Base-by-base conservation (phyloP, 53 echinoderm and acorn worm species). In the Henricia sp. region DNA sequence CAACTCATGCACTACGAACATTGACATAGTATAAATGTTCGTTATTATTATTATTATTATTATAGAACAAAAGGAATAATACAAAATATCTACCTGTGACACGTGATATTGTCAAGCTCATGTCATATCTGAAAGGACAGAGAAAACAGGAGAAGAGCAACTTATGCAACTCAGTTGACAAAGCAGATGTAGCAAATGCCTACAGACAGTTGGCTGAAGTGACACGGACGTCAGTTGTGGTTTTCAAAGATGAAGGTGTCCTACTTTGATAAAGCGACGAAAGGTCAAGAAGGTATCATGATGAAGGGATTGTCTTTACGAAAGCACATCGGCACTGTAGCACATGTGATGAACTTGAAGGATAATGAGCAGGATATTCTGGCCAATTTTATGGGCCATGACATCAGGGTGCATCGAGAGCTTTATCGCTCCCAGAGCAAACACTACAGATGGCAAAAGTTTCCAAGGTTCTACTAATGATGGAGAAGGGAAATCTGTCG, bases 331-430 rank as follows among this genome's bases (percentile, higher is more conserved):
- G 87, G 78, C 50, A 69, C 58, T 16, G 74, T 91, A 1, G 85
- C 91, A 16, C 91, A 94, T 41, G 55, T 94, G 3, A 86, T 94
- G 77, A 91, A 89, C 67, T 87, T 94, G 37, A 67, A 72, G 14
- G 89, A 91, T 16, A 88, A 94, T 70, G 91, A 94, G 38, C 77
- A 91, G 21, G 89, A 94, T 32, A 83, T 94, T 12, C 66, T 94
- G 30, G 89, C 94, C n/a, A 89, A 52, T 6, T 94, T 83, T 60
- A 50, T 94, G 32, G 94, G 94, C 3, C 91, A 94, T 39, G 91
- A 94, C 65, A 87, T 94, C 4, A 34, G 89, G 12, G 60, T 83
- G 13, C 94, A 94, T 65, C 74, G 91, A 10, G 71, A 91, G 56
- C 91, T 58, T 46, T 94, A 91, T 76, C 69, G 91, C 17, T 94